A percentile compares a stretch with the other conserved stretches of the same genome.
Evolutionary conservation across 2,888 invertebrate species (phyloP).

Genomic region (Scaptomyza parva): DNA sequence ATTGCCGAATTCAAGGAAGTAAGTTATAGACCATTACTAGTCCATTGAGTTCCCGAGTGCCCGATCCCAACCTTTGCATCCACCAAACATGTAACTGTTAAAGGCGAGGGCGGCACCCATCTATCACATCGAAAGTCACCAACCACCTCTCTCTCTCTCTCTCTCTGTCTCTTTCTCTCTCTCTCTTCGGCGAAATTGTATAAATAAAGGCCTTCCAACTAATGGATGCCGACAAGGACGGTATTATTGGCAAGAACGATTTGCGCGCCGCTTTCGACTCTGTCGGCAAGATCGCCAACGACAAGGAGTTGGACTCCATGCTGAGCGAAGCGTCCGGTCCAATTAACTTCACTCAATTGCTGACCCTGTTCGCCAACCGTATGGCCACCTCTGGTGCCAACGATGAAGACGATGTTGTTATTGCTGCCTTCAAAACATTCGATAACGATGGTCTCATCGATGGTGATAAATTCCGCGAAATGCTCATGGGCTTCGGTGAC

Average conservation of each 20-base stretch:
- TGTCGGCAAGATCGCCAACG: slow-evolving; percentile 94
- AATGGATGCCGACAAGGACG: slow-evolving; percentile 98
- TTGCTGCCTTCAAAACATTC: slow-evolving; percentile 96
- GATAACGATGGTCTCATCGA: slow-evolving; percentile 95
- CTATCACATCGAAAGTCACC: slow-evolving; percentile 72
- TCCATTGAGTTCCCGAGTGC: slow-evolving; percentile 19
- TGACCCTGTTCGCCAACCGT: slow-evolving; percentile 95
- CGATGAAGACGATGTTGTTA: slow-evolving; percentile 96
- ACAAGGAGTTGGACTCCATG: slow-evolving; percentile 97
- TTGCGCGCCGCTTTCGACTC: slow-evolving; percentile 96
- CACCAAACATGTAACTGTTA: slow-evolving; percentile 8
- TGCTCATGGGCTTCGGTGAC: slow-evolving; percentile 96
- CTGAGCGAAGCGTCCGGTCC: slow-evolving; percentile 94
- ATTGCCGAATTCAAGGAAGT: slow-evolving; percentile 98
- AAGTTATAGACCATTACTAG: slow-evolving; percentile 64
- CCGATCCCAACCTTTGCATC: slow-evolving; percentile 30
- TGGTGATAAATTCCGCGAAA: slow-evolving; percentile 94
- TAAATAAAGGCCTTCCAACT: slow-evolving; percentile 94
- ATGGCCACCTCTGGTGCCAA: slow-evolving; percentile 95
- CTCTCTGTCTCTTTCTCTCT: slow-evolving; percentile 48
- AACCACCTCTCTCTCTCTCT: slow-evolving; percentile 73
- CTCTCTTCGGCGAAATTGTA: slow-evolving; percentile 9
- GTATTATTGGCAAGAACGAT: slow-evolving; percentile 95
- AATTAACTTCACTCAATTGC: slow-evolving; percentile 97
- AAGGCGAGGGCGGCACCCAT: slow-evolving; percentile 31